Evolutionary conservation across 1,140 invertebrate species (phyloP), one percentile per base, ranked within the genome.

Genomic region (Lerema accius): DNA sequence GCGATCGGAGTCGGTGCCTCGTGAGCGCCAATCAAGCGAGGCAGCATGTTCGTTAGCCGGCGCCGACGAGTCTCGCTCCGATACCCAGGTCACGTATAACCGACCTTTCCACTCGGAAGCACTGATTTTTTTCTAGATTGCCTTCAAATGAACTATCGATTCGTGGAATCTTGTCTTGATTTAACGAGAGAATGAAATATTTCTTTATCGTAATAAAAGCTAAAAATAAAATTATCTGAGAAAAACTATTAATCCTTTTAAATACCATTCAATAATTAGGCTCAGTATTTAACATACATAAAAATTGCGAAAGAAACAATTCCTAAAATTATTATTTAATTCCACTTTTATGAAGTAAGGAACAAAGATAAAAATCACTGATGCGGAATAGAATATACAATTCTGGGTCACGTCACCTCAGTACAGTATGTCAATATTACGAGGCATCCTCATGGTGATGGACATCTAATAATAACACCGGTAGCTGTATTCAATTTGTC

Each of bases 111-210:
- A 84, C 78, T 81, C 74, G 68, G 64, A 72, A 63, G 72, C 80
- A 79, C 85, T 82, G 87, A 88, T 88, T 89, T 87, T 86, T 77
- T 85, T 67, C 79, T 80, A 78, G 71, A 78, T 76, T 71, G 64
- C 68, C 49, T 71, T 78, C 58, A 55, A 55, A 55, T 55, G 39
- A 55, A 55, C 51, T 10, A 15, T 43, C 37, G 39, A 43, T 19
- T 55, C 26, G 7, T 19, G 50, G 19, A 53, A 40, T 53, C n/a
- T 53, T 23, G 2, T 40, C 17, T n/a, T 40, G 6, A n/a, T 39
- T 45, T 6, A 10, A 9, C 6, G 17, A 16, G 42, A 15, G 4
- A 19, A 19, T 45, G 17, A 45, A 45, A 45, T 19, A 45, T 45
- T 45, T 19, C 42, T 19, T 2, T 23, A 23, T 23, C 2, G 19